Evolutionary conservation across 2,888 invertebrate species (phyloP).

Genomic region (Drosophila incognita): DNA sequence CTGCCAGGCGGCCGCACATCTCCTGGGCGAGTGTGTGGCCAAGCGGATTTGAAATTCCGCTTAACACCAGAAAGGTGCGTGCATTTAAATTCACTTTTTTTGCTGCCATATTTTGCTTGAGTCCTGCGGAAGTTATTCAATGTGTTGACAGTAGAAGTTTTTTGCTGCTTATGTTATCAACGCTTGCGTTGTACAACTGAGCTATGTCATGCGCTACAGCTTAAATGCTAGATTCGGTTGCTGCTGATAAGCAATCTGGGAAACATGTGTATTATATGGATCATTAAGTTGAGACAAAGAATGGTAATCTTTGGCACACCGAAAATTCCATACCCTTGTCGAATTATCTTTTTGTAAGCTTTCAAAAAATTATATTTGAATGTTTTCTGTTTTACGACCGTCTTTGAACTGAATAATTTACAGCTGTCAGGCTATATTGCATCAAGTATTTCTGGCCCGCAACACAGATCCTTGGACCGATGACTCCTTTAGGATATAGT

Average conservation of each 20-base stretch:
- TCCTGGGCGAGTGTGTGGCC: slow-evolving; percentile 91
- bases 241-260: slow-evolving; percentile 48
- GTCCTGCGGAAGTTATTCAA: slow-evolving; percentile 5
- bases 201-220: slow-evolving; percentile 54
- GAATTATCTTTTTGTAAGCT: background rate
- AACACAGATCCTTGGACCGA: background rate
- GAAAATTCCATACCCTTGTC: slow-evolving; percentile 2
- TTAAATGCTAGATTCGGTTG: slow-evolving; percentile 38
- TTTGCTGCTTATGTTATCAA: slow-evolving; percentile 23
- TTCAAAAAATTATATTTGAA: background rate
- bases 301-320: background rate
- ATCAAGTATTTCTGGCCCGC: background rate
- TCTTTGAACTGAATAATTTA: background rate
- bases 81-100: slow-evolving; percentile 87
- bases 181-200: slow-evolving; percentile 70
- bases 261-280: slow-evolving; percentile 12
- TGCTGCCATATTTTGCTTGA: slow-evolving; percentile 64
- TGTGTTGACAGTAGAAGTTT: slow-evolving; percentile 1
- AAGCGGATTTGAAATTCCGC: slow-evolving; percentile 94
- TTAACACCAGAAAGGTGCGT: slow-evolving; percentile 88
- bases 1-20: slow-evolving; percentile 88
- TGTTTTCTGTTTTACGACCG: background rate
- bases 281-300: slow-evolving; percentile 18
- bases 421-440: background rate
- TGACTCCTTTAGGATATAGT: background rate